These are phyloP conservation scores for Dryocosmus kuriphilus DNA, from an alignment of 2,888 invertebrate species.

Conservation along the genomic window DNA sequence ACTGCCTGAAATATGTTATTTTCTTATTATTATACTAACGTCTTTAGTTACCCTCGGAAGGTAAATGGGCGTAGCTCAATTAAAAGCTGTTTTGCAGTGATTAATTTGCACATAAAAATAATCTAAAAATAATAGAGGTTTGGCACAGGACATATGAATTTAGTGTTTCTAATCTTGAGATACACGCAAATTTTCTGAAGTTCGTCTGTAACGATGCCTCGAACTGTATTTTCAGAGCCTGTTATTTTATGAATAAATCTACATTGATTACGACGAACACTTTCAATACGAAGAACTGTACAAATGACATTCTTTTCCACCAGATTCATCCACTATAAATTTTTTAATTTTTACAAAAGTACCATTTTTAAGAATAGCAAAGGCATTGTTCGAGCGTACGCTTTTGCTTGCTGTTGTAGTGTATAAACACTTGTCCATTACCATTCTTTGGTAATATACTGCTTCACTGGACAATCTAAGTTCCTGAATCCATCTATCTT, in stretches of 20 bases:
- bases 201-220: neutral
- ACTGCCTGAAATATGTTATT: no score
- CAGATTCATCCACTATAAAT: neutral
- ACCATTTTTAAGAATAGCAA: neutral
- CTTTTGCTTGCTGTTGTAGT: neutral
- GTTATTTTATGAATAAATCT: neutral
- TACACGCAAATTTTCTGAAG: neutral
- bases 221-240: neutral
- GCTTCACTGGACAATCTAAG: neutral
- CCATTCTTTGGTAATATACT: constrained; percentile 13
- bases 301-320: constrained; percentile 1
- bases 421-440: neutral
- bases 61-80: no score
- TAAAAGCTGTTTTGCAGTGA: no score
- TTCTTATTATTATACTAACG: no score
- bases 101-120: no score
- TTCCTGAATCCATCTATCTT: neutral
- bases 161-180: neutral
- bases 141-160: neutral
- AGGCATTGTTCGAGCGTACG: constrained; percentile 1
- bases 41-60: no score
- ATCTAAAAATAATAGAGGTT: neutral
- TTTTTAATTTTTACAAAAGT: neutral
- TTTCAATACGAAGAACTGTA: neutral
- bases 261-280: neutral